Evolutionary conservation across 2,888 invertebrate genomes (phyloP), one percentile per base, ranked within the genome.

Genomic region (Lasioglossum lativentre): DNA sequence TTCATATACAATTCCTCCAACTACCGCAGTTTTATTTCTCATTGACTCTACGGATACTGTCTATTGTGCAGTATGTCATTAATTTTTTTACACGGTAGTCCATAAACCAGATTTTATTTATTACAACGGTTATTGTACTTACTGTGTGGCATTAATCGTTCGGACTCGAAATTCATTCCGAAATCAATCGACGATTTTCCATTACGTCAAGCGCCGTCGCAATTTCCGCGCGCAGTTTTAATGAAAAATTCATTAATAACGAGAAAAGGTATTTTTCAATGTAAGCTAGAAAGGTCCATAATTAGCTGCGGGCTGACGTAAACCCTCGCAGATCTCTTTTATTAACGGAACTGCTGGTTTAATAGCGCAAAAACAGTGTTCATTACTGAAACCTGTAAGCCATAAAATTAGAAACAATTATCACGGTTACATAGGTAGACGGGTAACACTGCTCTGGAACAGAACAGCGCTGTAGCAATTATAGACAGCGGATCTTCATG

Each of bases 1-100:
- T 85, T 81, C 81, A 86, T 86, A 40, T 38, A 19, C n/a, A n/a
- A n/a, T 52, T 38, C 45, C 40, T 78, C 16, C 16, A 59, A 56
- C 59, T 40, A 45, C 19, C 23, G 45, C 38, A 42, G 40, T 38
- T 72, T 45, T 73, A 4, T 52, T 66, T 73, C 23, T 45, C 30
- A n/a, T 45, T 45, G 16, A 23, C 47, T 73, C 52, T 14, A 12
- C 5, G 5, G 5, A 27, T 16, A 45, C 12, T 2, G n/a, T 45
- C n/a, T 1, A 71, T 42, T 14, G 42, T 45, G 42, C 19, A 6
- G 6, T 42, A 5, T 6, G 6, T 30, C 16, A 19, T 19, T 30
- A 47, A 45, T 19, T 19, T 10, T 30, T n/a, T 40, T 40, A n/a
- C 14, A n/a, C 30, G 45, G 2, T 30, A 2, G 19, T 34, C 19